Evolutionary conservation across 2,888 invertebrate species (phyloP).

Genomic region (Eledone cirrhosa): DNA sequence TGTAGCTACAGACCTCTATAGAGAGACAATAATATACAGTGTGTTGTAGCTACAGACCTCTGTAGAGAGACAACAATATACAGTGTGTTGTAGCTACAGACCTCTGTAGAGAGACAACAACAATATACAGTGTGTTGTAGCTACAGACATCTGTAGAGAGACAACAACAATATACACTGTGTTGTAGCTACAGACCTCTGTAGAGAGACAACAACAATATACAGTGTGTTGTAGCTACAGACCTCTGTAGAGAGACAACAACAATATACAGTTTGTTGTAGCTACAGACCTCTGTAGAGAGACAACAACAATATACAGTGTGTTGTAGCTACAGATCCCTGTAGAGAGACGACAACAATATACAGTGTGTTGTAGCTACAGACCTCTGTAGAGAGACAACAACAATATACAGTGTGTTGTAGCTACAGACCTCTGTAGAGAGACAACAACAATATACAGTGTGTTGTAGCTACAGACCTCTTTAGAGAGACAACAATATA

Average conservation of each 20-base stretch:
- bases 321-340: conserved; percentile 54
- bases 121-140: too few species aligned
- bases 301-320: too few species aligned
- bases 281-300: conserved; percentile 49
- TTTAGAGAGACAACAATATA: conserved; percentile 36
- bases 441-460: too few species aligned
- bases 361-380: too few species aligned
- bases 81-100: too few species aligned
- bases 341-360: conserved; percentile 31
- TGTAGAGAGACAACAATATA: conserved; percentile 36
- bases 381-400: conserved; percentile 42
- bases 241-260: conserved; percentile 41
- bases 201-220: conserved; percentile 29
- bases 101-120: conserved; percentile 42
- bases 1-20: conserved; percentile 52
- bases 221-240: too few species aligned
- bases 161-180: too few species aligned
- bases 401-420: too few species aligned
- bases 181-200: conserved; percentile 54
- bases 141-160: conserved; percentile 48
- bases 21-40: conserved; percentile 22
- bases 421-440: conserved; percentile 51
- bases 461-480: conserved; percentile 53
- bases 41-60: conserved; percentile 53
- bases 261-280: too few species aligned